A percentile compares a stretch with the other conserved stretches of the same genome.
Conservation (phyloP, 2,113 vertebrate species). For the Mixornis gularis region DNA sequence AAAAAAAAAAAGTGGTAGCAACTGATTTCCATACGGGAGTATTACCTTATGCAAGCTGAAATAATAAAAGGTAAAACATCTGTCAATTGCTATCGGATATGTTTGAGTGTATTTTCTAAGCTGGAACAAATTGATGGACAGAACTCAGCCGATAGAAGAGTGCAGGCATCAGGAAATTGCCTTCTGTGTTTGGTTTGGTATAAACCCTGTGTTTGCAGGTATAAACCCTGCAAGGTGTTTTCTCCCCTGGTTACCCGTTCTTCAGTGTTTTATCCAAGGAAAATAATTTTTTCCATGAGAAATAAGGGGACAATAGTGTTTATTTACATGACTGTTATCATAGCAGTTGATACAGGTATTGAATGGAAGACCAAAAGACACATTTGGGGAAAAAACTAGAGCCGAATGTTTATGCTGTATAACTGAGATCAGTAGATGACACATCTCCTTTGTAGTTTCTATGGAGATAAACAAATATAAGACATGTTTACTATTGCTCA, state of each 20-base stretch:
- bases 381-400: not conserved
- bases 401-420: not conserved
- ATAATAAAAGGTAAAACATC: not conserved
- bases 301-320: not conserved
- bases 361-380: not conserved
- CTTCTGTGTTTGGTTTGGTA: not conserved
- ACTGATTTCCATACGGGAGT: not conserved
- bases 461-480: not conserved
- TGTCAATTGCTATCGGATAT: not conserved
- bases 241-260: accelerated
- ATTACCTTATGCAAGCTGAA: not conserved
- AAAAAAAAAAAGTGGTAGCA: not conserved
- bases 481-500: not conserved
- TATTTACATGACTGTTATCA: not conserved
- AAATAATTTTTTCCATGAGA: not conserved
- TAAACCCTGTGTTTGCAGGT: too few relatives aligned
- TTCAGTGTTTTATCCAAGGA: not conserved
- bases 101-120: not conserved
- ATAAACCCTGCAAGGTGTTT: not conserved
- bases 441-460: not conserved
- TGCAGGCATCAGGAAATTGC: not conserved
- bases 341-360: not conserved
- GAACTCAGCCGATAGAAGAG: not conserved
- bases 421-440: not conserved
- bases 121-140: not conserved